phyloP scores from a whole-genome alignment of 2,113 vertebrate genomes.

The Crotalus helleri region DNA sequence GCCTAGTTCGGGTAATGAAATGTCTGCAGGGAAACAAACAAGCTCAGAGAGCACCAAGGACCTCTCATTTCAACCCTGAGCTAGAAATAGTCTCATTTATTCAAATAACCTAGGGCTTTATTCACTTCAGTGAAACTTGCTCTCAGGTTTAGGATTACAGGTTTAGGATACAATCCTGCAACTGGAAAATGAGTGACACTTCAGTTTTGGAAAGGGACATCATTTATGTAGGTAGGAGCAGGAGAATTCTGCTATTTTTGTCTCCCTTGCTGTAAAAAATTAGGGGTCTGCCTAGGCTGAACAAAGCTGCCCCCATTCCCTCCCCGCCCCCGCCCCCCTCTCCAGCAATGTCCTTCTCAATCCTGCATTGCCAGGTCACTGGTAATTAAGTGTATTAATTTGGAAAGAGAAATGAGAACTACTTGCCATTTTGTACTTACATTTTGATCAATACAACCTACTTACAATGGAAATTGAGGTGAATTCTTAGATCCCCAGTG shows the following conservation, averaged over 20 bases:
- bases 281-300: too few relatives aligned
- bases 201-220: neutral
- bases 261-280: neutral
- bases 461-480: neutral
- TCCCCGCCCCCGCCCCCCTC: too few relatives aligned
- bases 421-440: neutral
- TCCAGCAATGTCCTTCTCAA: too few relatives aligned
- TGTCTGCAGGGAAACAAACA: too few relatives aligned
- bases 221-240: neutral
- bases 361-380: neutral
- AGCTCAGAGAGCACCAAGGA: too few relatives aligned
- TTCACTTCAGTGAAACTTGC: neutral
- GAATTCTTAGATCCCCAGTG: neutral
- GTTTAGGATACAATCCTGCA: neutral
- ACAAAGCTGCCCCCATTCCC: neutral
- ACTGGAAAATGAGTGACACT: neutral
- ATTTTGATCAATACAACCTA: neutral
- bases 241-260: neutral
- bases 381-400: neutral
- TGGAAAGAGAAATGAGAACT: neutral
- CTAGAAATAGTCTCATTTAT: neutral
- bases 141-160: neutral
- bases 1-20: too few relatives aligned
- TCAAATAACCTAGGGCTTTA: neutral
- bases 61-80: too few relatives aligned